phyloP scores from a whole-genome alignment of 2,113 vertebrate species.

The Stictonetta naevosa region DNA sequence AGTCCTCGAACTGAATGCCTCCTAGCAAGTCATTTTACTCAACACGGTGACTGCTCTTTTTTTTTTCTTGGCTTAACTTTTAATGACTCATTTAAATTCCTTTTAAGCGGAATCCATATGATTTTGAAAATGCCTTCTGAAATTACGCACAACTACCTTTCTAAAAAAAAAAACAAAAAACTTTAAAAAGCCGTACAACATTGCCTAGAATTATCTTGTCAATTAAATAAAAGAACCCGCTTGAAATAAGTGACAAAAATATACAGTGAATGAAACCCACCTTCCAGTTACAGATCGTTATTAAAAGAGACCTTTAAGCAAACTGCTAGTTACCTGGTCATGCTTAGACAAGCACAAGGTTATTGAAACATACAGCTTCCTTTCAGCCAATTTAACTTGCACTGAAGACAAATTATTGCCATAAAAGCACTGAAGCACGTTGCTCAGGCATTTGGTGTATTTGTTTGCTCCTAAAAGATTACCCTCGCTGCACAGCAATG shows the following conservation, averaged over 20 bases:
- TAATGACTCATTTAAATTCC: conserved; percentile 51
- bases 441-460: background rate
- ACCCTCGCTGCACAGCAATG: background rate
- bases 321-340: conserved; percentile 12
- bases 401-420: background rate
- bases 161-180: background rate
- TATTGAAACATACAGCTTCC: conserved; percentile 45
- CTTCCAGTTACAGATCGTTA: conserved; percentile 21
- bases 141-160: conserved; percentile 3
- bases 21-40: background rate
- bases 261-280: background rate
- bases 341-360: conserved; percentile 18
- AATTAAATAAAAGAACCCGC: conserved; percentile 31
- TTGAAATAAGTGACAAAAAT: conserved; percentile 50
- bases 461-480: background rate
- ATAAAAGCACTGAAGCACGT: background rate
- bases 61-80: conserved; percentile 1
- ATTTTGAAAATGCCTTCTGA: conserved; percentile 37
- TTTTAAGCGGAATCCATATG: conserved; percentile 8
- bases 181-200: background rate
- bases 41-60: background rate
- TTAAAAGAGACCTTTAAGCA: conserved; percentile 23
- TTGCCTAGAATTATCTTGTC: conserved; percentile 57
- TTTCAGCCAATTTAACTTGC: conserved; percentile 53
- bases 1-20: background rate